Percentiles rank a stretch among this genome's conserved stretches.
Evolutionary conservation across 2,888 invertebrate species (phyloP).

Genomic region (Papilio protenor): DNA sequence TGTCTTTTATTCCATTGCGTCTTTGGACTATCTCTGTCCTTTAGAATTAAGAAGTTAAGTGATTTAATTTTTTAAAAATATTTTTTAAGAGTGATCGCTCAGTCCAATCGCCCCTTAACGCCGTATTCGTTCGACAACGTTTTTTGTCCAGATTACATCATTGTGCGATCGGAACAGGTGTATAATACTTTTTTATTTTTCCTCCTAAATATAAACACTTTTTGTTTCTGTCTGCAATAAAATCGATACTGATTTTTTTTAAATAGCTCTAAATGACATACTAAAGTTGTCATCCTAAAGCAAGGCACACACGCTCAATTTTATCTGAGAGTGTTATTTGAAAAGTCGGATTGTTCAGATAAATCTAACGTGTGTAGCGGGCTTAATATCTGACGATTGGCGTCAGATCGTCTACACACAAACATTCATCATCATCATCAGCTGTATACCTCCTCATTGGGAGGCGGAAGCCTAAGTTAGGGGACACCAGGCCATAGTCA

Average conservation of each 20-base stretch:
- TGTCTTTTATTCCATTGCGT: not conserved
- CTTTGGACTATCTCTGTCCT: no score
- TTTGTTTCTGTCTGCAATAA: slow-evolving; percentile 4
- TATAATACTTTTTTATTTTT: slow-evolving; percentile 19
- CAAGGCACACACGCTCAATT: no score
- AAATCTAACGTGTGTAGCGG: no score
- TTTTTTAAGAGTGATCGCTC: not conserved
- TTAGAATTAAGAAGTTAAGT: no score
- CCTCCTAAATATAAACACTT: not conserved
- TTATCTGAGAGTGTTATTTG: no score
- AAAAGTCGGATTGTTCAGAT: no score
- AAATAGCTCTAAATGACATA: slow-evolving; percentile 13
- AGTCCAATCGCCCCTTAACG: not conserved
- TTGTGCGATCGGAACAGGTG: slow-evolving; percentile 39
- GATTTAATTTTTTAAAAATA: not conserved
- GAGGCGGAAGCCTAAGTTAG: no score
- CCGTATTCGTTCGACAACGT: slow-evolving; percentile 32
- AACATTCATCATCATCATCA: no score
- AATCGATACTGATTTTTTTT: slow-evolving; percentile 10
- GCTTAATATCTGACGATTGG: not conserved
- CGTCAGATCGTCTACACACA: slow-evolving; percentile 1
- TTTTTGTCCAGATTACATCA: slow-evolving; percentile 46
- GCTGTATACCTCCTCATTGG: no score
- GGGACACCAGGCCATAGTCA: no score
- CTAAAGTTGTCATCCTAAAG: not conserved